Conservation (phyloP, 2,797 vertebrate species). For the Platyrinchus mystaceus region DNA sequence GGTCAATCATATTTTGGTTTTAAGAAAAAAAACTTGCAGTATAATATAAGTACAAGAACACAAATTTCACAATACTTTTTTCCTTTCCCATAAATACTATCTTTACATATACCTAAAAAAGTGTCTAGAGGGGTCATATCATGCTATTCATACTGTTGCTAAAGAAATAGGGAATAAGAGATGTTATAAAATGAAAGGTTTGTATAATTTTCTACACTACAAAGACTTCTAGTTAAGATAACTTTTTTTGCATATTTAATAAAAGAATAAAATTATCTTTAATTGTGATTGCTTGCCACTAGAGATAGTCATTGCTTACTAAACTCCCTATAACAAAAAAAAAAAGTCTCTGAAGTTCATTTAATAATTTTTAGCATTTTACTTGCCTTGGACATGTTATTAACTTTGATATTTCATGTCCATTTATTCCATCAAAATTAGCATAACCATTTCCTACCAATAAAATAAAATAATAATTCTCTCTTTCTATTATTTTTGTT, state of each 20-base stretch:
- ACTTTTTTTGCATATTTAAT: background rate
- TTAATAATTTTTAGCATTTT: background rate
- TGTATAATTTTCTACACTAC: background rate
- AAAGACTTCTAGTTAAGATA: background rate
- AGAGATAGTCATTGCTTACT: background rate
- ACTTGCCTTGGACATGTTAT: background rate
- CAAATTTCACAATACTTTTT: background rate
- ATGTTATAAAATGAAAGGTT: background rate
- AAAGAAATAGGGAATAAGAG: background rate
- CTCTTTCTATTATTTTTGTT: background rate
- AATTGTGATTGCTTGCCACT: background rate
- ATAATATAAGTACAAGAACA: background rate
- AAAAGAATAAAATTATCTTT: background rate
- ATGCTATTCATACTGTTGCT: background rate
- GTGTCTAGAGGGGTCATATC: background rate
- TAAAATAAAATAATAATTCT: background rate
- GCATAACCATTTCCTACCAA: background rate
- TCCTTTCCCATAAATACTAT: background rate
- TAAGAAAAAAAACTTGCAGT: background rate
- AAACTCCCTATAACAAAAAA: background rate
- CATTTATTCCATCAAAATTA: constrained; percentile 23
- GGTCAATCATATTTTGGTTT: background rate
- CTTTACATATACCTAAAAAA: background rate
- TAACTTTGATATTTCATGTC: background rate
- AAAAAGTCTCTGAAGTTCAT: background rate